Percentiles rank a stretch among this genome's conserved stretches.
These are phyloP conservation scores for Eospalax fontanierii DNA, from an alignment of 2,797 vertebrate genomes.

Conservation along the genomic window DNA sequence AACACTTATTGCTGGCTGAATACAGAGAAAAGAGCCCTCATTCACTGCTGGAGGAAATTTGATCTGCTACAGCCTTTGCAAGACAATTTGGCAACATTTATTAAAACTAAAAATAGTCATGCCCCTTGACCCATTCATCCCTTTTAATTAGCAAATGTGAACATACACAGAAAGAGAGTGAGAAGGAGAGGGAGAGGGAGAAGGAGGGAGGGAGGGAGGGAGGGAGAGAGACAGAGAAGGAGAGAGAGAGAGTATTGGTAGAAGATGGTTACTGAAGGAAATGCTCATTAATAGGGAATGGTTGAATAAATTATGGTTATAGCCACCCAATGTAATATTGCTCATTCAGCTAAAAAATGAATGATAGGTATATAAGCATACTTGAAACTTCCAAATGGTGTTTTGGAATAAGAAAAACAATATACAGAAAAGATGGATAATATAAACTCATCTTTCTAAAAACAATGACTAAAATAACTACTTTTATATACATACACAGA, in stretches of 20 bases:
- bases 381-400: slow-evolving; percentile 53
- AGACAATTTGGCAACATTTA: slow-evolving; percentile 71
- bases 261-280: slow-evolving; percentile 55
- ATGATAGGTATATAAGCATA: background rate
- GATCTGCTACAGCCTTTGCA: slow-evolving; percentile 73
- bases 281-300: slow-evolving; percentile 7
- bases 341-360: slow-evolving; percentile 41
- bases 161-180: background rate
- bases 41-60: slow-evolving; percentile 74
- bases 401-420: slow-evolving; percentile 71
- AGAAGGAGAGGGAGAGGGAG: background rate
- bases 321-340: slow-evolving; percentile 35
- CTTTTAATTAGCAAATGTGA: slow-evolving; percentile 68
- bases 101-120: slow-evolving; percentile 79
- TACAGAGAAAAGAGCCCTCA: slow-evolving; percentile 62
- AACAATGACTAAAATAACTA: slow-evolving; percentile 38
- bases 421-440: slow-evolving; percentile 48
- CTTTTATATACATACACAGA: background rate
- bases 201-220: background rate
- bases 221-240: background rate
- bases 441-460: slow-evolving; percentile 60
- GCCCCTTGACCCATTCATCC: slow-evolving; percentile 66
- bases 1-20: slow-evolving; percentile 50
- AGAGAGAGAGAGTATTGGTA: background rate
- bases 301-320: slow-evolving; percentile 58